Percentiles rank a stretch among this genome's conserved stretches.
These are phyloP conservation scores for Typhlichthys subterraneus DNA, from an alignment of 2,797 vertebrate species.

Conservation along the genomic window DNA sequence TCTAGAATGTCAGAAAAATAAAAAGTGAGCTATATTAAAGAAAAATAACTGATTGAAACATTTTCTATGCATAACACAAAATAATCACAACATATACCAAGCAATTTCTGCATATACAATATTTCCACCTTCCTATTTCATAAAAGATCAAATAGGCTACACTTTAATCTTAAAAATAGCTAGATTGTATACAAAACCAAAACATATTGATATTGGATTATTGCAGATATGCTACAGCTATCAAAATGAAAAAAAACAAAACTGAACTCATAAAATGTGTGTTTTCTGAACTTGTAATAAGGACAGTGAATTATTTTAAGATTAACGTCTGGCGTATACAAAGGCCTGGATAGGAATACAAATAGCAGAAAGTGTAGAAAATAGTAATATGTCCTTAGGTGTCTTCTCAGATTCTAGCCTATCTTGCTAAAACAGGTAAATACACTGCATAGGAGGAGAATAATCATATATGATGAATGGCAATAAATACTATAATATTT, in stretches of 20 bases:
- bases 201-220: constrained; percentile 10
- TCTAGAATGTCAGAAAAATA: constrained; percentile 2
- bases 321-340: neutral
- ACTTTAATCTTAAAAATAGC: neutral
- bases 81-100: neutral
- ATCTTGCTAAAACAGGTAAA: constrained; percentile 10
- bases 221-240: neutral
- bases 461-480: too few relatives aligned
- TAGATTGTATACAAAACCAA: constrained; percentile 3
- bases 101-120: neutral
- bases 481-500: too few relatives aligned
- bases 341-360: neutral
- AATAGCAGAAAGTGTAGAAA: neutral
- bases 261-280: constrained; percentile 12
- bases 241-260: neutral
- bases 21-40: neutral
- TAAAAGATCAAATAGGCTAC: too few relatives aligned
- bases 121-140: too few relatives aligned
- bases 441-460: too few relatives aligned
- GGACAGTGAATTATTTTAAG: constrained; percentile 1
- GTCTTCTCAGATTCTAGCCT: neutral
- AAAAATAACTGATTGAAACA: neutral
- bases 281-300: constrained; percentile 15
- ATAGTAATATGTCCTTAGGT: neutral
- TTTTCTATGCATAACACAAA: neutral